phyloP scores from a whole-genome alignment of 2,113 vertebrate genomes.

The Tragelaphus scriptus region DNA sequence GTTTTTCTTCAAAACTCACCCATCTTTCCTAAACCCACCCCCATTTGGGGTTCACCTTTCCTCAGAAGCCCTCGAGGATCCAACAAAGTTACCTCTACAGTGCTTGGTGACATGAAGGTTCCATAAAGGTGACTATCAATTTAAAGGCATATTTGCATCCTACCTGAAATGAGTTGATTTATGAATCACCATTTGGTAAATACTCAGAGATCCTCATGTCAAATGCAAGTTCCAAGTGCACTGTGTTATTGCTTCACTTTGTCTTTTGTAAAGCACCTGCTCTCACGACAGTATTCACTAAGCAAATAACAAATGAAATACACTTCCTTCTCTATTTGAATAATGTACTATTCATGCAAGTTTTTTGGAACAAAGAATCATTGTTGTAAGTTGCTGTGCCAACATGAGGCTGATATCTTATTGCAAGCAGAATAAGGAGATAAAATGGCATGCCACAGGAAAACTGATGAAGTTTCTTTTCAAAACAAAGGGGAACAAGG shows the following conservation, averaged over 20 bases:
- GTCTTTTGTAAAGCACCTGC: constrained; percentile 40
- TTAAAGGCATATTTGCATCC: neutral
- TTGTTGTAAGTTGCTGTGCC: constrained; percentile 59
- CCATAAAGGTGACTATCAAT: neutral
- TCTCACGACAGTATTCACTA: constrained; percentile 51
- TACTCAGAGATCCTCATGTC: neutral
- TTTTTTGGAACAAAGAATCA: constrained; percentile 64
- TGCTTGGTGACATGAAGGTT: neutral
- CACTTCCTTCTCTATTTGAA: constrained; percentile 65
- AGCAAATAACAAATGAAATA: constrained; percentile 51
- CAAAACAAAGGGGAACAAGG: constrained; percentile 48
- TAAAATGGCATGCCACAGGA: constrained; percentile 52
- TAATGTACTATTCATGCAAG: constrained; percentile 63
- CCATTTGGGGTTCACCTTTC: neutral
- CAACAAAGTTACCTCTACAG: rapidly evolving
- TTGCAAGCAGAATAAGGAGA: constrained; percentile 63
- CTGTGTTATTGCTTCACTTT: neutral
- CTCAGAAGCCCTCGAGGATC: neutral
- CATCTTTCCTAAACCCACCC: neutral
- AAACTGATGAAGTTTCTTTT: constrained; percentile 62
- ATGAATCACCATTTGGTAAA: constrained; percentile 23
- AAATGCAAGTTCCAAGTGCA: neutral
- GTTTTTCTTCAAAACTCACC: neutral
- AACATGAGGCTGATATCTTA: constrained; percentile 63
- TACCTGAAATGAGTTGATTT: neutral